Evolutionary conservation across 2,888 invertebrate species (phyloP), one percentile per base, ranked within the genome.

Genomic region (Drosophila neutralis): DNA sequence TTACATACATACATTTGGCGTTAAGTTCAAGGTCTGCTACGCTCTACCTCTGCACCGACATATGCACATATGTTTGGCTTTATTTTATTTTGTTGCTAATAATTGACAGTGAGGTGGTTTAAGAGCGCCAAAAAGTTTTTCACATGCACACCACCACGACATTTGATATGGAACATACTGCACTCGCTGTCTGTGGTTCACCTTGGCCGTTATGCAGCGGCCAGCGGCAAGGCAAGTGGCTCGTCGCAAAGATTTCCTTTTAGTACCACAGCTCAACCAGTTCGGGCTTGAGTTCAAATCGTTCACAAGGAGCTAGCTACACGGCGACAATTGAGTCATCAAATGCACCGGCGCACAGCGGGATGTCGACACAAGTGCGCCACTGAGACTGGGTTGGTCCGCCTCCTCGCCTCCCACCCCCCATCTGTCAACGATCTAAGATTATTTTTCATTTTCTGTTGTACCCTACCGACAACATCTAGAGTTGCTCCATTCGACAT

Each of bases 161-260:
- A 84, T 84, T 73, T 82, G 85, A 89, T 89, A 81, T 84, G 75
- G 63, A 67, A 38, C 59, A 64, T 52, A 53, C 58, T 63, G 53
- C 57, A 59, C 42, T 60, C 53, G 62, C 51, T 65, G 61, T 73
- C 69, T 76, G 82, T 73, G 70, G 90, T 58, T 90, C 70, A 90
- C 86, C 86, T 86, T 86, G 86, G 69, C 86, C 89, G 81, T 73
- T 89, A 73, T 76, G 75, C 64, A 61, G 77, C 66, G 38, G 29
- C 54, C 45, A 54, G 56, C 56, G 60, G 76, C 87, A 86, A 87
- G 89, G 90, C 82, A 81, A 90, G 90, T 90, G 75, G 76, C 84
- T 90, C 61, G 68, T 70, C 51, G 73, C 70, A 69, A 88, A 88
- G 80, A 89, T 87, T 87, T 87, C 86, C 86, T 90, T 87, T 87